Evolutionary conservation across 2,113 vertebrate species (phyloP), one percentile per base, ranked within the genome.

Genomic region (Pionites leucogaster): DNA sequence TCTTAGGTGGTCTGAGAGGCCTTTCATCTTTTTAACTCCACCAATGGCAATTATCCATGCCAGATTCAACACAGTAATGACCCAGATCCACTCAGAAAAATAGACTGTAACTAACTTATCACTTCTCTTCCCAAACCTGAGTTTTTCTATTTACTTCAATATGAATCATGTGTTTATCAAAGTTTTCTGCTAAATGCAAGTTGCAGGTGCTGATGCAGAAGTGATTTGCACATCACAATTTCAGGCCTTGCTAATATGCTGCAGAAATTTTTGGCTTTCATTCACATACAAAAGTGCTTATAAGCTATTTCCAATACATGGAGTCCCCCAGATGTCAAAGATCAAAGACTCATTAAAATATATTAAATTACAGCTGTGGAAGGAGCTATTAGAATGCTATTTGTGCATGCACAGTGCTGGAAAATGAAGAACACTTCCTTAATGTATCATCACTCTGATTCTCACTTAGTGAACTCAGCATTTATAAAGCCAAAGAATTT

Each of bases 311-410:
- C 33, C 13, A 90, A 63, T 55, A 91, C 6, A 64, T 0, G 0
- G 46, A 81, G 27, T 63, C 17, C 28, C 27, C 25, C 24, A 68
- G 24, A 88, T 68, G 57, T 84, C 91, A 92, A 92, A 92, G 76
- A 95, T 78, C 86, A 94, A 93, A 89, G 42, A 28, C 39, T 91
- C 46, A 70, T 89, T 92, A 89, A 84, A 89, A 95, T 79, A 79
- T 47, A 87, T 82, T 72, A 82, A 90, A 82, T 93, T 89, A 91
- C 39, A 82, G 37, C 27, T 86, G 53, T 33, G 7, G 60, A 93
- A 67, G 71, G 44, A 86, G 69, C 29, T 76, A 72, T 89, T 76
- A 91, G 55, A 93, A 87, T 78, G 39, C 11, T 91, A 75, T 88
- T 88, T 91, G 60, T 82, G 76, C 10, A 57, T 75, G 69, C 80